phyloP scores from a whole-genome alignment of 2,888 invertebrate species.

The Epinotia bilunana region DNA sequence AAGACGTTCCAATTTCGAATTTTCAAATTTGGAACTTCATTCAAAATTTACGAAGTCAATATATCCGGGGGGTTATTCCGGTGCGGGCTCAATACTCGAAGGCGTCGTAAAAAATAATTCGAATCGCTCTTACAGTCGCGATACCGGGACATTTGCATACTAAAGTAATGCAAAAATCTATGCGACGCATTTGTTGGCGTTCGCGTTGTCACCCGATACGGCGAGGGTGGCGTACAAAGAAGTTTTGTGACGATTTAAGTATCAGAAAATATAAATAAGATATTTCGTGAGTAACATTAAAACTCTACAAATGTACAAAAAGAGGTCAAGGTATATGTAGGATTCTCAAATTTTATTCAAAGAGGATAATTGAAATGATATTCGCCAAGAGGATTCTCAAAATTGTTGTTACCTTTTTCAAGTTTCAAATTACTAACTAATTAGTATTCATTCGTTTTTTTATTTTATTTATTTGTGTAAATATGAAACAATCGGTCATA shows the following conservation, averaged over 20 bases:
- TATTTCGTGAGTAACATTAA: too few species aligned
- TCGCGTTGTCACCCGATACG: constrained; percentile 58
- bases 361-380: too few species aligned
- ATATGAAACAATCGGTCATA: too few species aligned
- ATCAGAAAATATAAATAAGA: background rate
- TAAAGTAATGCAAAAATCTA: constrained; percentile 85
- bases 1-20: constrained; percentile 53
- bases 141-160: constrained; percentile 83
- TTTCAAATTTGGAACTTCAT: constrained; percentile 67
- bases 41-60: constrained; percentile 73
- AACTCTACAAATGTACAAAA: too few species aligned
- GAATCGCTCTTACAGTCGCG: constrained; percentile 83
- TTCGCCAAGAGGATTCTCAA: too few species aligned
- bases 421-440: too few species aligned
- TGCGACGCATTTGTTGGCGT: constrained; percentile 71
- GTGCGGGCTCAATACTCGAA: constrained; percentile 78
- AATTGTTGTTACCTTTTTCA: too few species aligned
- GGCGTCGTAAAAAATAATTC: constrained; percentile 85
- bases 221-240: constrained; percentile 43
- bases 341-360: too few species aligned
- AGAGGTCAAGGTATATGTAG: background rate
- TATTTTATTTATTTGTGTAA: too few species aligned
- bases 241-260: background rate
- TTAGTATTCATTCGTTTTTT: too few species aligned
- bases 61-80: constrained; percentile 68